Evolutionary conservation across 2,888 invertebrate species (phyloP).

Genomic region (Oscheius sp.): DNA sequence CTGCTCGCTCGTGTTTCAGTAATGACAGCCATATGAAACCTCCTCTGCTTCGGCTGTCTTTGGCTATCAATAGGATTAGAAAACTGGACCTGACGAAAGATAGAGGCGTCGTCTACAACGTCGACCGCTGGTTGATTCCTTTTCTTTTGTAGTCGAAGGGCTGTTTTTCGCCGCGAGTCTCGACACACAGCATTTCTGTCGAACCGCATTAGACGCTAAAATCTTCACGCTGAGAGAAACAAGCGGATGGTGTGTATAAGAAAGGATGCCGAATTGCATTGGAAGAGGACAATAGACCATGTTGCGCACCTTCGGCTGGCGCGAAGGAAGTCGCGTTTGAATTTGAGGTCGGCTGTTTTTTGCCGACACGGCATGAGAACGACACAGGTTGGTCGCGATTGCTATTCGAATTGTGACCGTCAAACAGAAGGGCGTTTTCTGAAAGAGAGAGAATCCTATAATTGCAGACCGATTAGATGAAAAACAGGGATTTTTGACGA

Average conservation of each 20-base stretch:
- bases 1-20: constrained; percentile 13
- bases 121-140: background rate
- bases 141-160: constrained; percentile 14
- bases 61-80: constrained; percentile 13
- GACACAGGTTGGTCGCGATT: background rate
- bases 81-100: constrained; percentile 21
- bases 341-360: constrained; percentile 30
- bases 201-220: constrained; percentile 7
- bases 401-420: background rate
- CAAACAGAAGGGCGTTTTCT: background rate
- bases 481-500: background rate
- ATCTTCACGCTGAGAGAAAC: background rate
- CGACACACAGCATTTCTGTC: constrained; percentile 9
- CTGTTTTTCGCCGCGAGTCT: constrained; percentile 16
- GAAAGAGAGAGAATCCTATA: background rate
- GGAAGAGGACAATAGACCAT: constrained; percentile 9
- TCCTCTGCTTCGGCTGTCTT: constrained; percentile 16
- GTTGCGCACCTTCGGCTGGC: constrained; percentile 19
- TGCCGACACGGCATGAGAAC: constrained; percentile 11
- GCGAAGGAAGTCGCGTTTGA: constrained; percentile 19
- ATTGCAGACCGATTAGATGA: background rate
- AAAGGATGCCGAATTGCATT: background rate
- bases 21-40: constrained; percentile 28
- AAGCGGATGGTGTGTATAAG: constrained; percentile 5
- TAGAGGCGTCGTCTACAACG: constrained; percentile 3